Percentiles rank a stretch among this genome's conserved stretches.
phyloP scores from a whole-genome alignment of 2,113 vertebrate species.

The Trogon surrucura region DNA sequence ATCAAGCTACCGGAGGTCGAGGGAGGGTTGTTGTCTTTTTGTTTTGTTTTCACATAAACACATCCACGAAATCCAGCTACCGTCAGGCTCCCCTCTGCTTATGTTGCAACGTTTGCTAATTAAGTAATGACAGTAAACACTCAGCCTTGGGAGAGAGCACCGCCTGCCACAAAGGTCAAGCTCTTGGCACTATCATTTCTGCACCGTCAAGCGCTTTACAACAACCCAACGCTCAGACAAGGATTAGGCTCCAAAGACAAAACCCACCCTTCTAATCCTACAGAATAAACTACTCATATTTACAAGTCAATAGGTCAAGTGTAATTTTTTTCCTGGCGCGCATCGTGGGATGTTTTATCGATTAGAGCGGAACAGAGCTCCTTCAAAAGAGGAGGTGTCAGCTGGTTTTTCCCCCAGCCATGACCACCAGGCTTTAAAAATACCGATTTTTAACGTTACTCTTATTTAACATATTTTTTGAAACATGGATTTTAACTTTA shows the following conservation, averaged over 20 bases:
- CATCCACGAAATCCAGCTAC: not conserved
- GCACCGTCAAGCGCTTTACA: slow-evolving; percentile 7
- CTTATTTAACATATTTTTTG: not conserved
- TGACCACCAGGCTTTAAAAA: not conserved
- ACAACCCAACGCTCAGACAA: not conserved
- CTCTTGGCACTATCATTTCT: not conserved
- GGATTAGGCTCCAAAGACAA: not conserved
- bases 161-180: not conserved
- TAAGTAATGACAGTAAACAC: not conserved
- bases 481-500: not conserved
- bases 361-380: not conserved
- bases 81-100: not conserved
- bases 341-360: not conserved
- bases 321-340: not conserved
- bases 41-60: not conserved
- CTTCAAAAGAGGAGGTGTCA: rapidly evolving
- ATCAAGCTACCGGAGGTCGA: not conserved
- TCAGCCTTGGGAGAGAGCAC: not conserved
- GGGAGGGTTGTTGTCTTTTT: not conserved
- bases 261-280: not conserved
- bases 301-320: not conserved
- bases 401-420: not conserved
- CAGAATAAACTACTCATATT: not conserved
- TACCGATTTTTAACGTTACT: not conserved
- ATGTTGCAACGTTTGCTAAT: not conserved